Evolutionary conservation across 1,140 invertebrate species (phyloP), one percentile per base, ranked within the genome.

Genomic region (Druon quercuslanigerum): DNA sequence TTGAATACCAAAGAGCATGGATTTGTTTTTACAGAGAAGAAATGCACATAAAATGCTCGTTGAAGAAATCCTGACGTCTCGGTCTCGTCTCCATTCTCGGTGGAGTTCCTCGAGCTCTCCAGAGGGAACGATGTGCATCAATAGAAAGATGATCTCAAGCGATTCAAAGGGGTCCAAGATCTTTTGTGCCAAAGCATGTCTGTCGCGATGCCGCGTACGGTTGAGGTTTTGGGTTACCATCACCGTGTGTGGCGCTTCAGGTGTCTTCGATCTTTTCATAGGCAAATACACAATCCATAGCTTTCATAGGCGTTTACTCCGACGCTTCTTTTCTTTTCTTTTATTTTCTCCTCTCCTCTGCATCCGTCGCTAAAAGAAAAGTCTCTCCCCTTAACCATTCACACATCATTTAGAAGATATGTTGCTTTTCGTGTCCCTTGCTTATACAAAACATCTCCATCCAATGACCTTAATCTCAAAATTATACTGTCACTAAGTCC

Each of bases 181-280:
- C 83, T 84, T 90, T 90, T 89, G 86, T 90, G 81, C 79, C 66
- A 74, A 76, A 80, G 83, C 87, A 87, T 88, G 89, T 89, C 87
- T 87, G 86, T 89, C 88, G 84, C 85, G 71, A 77, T 17, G 78
- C 71, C 57, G 74, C 75, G 78, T 57, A 56, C 52, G 75, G 60
- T 76, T 66, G 57, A 74, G 80, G 89, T 89, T 87, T 90, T 86
- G 79, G 82, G 84, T 91, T 91, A 90, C 90, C 84, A 57, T 84
- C 89, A 82, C 88, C 85, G 89, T 90, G 90, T 91, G 90, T 91
- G 90, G 90, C 87, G 85, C 87, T 87, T 91, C 87, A 87, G 86
- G 88, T 88, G 87, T 90, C 87, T 84, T 82, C 79, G 84, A 84
- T 86, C 79, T 74, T 90, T 87, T 88, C 85, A 87, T 89, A 90